Evolutionary conservation across 1,140 invertebrate species (phyloP).

Genomic region (Bilobella aurantiaca): DNA sequence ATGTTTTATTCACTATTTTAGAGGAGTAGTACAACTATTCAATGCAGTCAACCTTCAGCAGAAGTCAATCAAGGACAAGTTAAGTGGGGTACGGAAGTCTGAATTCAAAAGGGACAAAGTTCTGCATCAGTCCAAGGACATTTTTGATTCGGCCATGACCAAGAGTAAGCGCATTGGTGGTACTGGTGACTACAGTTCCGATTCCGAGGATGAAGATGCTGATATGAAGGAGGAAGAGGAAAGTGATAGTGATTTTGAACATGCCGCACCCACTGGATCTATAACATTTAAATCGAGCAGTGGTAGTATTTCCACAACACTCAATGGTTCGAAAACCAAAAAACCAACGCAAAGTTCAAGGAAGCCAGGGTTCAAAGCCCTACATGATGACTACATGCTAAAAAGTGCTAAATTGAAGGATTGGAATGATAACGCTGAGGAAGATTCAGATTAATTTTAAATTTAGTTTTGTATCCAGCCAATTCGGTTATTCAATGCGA

Average conservation of each 20-base stretch:
- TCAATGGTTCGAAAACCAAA: slow-evolving; percentile 1
- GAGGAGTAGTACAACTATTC: slow-evolving; percentile 82
- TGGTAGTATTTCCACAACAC: background rate
- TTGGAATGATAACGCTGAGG: too few relatives aligned
- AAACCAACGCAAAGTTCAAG: slow-evolving; percentile 11
- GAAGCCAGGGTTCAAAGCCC: too few relatives aligned
- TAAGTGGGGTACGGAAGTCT: slow-evolving; percentile 60
- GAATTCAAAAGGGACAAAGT: slow-evolving; percentile 72
- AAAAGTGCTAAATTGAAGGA: too few relatives aligned
- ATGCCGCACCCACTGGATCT: slow-evolving; percentile 43
- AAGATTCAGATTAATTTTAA: too few relatives aligned
- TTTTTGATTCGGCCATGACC: slow-evolving; percentile 20
- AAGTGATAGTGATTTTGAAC: slow-evolving; percentile 38
- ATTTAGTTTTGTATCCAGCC: too few relatives aligned
- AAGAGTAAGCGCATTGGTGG: slow-evolving; percentile 37
- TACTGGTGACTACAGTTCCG: slow-evolving; percentile 50
- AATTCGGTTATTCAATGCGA: too few relatives aligned
- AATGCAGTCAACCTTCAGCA: slow-evolving; percentile 81
- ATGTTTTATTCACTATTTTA: slow-evolving; percentile 40
- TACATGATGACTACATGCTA: too few relatives aligned
- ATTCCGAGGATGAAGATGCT: slow-evolving; percentile 45
- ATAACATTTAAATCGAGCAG: background rate
- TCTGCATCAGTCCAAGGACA: slow-evolving; percentile 45
- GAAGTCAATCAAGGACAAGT: slow-evolving; percentile 58
- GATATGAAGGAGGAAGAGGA: slow-evolving; percentile 36